phyloP scores from a whole-genome alignment of 2,888 invertebrate genomes.

The Idaea aversata region DNA sequence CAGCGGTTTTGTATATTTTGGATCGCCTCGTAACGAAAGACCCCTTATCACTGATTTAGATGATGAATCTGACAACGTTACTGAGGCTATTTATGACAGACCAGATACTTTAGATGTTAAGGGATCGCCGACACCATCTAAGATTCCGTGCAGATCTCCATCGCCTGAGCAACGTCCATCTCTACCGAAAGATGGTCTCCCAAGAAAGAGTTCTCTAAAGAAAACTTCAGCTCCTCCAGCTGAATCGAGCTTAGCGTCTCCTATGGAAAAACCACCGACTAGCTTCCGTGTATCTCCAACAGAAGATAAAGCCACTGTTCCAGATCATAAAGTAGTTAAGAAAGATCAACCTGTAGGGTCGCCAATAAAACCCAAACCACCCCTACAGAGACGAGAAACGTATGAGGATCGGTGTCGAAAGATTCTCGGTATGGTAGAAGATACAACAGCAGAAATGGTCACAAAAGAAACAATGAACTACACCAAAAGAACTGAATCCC shows the following conservation, averaged over 20 bases:
- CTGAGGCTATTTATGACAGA: constrained; percentile 17
- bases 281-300: constrained; percentile 64
- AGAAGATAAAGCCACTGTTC: constrained; percentile 44
- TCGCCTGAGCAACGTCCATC: constrained; percentile 57
- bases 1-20: constrained; percentile 76
- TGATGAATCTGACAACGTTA: constrained; percentile 41
- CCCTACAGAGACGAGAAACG: constrained; percentile 83
- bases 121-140: constrained; percentile 59
- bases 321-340: constrained; percentile 47
- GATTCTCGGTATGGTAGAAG: constrained; percentile 83
- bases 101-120: constrained; percentile 42
- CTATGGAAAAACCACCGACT: constrained; percentile 65
- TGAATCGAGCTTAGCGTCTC: constrained; percentile 44
- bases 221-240: constrained; percentile 59
- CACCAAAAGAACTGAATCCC: constrained; percentile 36
- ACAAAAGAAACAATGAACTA: constrained; percentile 32
- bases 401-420: constrained; percentile 87
- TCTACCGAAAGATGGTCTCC: constrained; percentile 56
- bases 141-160: constrained; percentile 67
- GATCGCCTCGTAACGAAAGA: constrained; percentile 52
- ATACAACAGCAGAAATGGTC: constrained; percentile 41
- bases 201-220: constrained; percentile 72
- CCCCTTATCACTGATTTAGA: constrained; percentile 63
- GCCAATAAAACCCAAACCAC: constrained; percentile 74
- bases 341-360: constrained; percentile 46